Evolutionary conservation across 2,888 invertebrate genomes (phyloP), one percentile per base, ranked within the genome.

Genomic region (Pandemis corylana): DNA sequence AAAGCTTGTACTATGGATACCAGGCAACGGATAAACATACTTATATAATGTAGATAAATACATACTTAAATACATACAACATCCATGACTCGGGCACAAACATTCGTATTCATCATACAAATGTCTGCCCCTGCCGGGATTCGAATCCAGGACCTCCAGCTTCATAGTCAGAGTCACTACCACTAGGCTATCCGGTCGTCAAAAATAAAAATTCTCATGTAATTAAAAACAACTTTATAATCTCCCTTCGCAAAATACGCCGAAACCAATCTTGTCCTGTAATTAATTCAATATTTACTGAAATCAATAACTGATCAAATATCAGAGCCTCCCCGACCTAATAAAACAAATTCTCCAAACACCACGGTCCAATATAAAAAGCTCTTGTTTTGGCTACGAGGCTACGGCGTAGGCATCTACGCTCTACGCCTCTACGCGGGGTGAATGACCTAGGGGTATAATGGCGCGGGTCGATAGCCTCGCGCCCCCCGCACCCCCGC

Each of bases 381-480:
- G 9, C 36, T 49, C 64, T 69, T 76, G 69, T 77, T 78, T 78
- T 70, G 75, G 83, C 84, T 86, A 86, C 85, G 85, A 78, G 77
- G 83, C 85, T 86, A 87, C 80, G 80, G 64, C 61, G 28, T 36
- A 36, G 28, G 28, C 28, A 28, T 28, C 85, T 86, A 87, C 80
- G 80, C 61, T 61, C 68, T 76, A 71, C 59, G 72, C 65, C 64
- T 79, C 80, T 84, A 83, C 84, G 85, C 85, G 89, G 90, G 93
- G 89, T 92, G 89, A 91, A 92, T 85, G 92, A 89, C 92, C 93
- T 83, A 82, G 82, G 81, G 85, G 83, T 84, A 84, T 85, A 86
- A 87, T 85, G 84, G 85, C 83, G 85, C 85, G 84, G 92, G 93
- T 93, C 93, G 93, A 93, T 93, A 93, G 82, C 89, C 89, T 81